Evolutionary conservation across 2,113 vertebrate species (phyloP).

Genomic region (Grammomys surdaster): DNA sequence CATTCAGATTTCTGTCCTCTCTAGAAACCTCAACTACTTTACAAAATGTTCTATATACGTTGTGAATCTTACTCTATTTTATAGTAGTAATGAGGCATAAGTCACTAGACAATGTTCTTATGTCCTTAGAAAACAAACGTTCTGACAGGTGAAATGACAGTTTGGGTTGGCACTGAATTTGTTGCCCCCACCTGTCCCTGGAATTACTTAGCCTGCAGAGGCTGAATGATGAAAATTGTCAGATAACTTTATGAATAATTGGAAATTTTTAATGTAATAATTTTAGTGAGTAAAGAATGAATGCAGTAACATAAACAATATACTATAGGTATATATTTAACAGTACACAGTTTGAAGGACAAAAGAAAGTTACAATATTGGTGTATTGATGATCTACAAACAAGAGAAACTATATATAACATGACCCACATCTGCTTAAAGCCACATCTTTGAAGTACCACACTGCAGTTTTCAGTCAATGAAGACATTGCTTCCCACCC

Average conservation of each 20-base stretch:
- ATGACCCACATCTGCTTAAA: neutral
- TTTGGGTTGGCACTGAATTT: neutral
- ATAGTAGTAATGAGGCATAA: neutral
- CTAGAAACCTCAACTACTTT: neutral
- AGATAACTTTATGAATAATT: neutral
- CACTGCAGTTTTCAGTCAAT: neutral
- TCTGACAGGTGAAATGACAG: neutral
- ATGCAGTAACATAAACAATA: neutral
- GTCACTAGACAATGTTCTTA: neutral
- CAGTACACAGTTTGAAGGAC: slow-evolving; percentile 57
- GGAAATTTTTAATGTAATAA: neutral
- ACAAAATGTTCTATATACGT: neutral
- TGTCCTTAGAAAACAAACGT: neutral
- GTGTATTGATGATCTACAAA: neutral
- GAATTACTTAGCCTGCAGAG: neutral
- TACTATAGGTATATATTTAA: slow-evolving; percentile 47
- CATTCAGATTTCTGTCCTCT: neutral
- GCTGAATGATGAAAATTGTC: neutral
- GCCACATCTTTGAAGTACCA: neutral
- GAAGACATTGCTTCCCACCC: neutral
- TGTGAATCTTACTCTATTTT: neutral
- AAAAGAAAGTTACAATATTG: slow-evolving; percentile 71
- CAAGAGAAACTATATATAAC: slow-evolving; percentile 31
- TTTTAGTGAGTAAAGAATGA: neutral
- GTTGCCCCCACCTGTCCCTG: no score